Evolutionary conservation across 2,113 vertebrate genomes (phyloP).

Genomic region (Cichladusa arquata): DNA sequence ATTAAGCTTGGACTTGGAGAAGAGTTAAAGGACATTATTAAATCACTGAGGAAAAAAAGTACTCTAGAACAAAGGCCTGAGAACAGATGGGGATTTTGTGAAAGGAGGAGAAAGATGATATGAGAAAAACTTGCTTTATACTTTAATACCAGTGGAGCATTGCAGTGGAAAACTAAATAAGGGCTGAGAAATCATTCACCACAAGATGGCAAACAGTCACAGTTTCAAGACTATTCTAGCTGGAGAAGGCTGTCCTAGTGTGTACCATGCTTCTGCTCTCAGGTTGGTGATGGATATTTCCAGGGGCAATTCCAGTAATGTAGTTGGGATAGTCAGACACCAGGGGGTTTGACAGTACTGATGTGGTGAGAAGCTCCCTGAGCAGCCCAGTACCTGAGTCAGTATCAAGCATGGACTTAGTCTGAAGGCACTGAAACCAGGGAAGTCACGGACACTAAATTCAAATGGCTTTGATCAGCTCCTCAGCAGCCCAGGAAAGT

Average conservation of each 20-base stretch:
- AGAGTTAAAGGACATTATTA: neutral
- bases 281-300: neutral
- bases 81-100: neutral
- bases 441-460: accelerated
- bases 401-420: neutral
- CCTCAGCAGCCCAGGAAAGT: neutral
- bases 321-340: neutral
- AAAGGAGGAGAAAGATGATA: neutral
- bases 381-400: neutral
- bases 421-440: neutral
- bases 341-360: neutral
- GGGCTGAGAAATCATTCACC: neutral
- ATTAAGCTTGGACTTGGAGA: neutral
- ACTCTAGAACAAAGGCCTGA: neutral
- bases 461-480: accelerated
- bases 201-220: constrained; percentile 45
- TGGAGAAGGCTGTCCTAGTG: neutral
- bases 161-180: neutral
- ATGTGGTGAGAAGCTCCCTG: neutral
- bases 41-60: neutral
- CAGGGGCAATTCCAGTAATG: neutral
- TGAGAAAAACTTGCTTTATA: neutral
- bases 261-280: neutral
- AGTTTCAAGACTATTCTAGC: neutral
- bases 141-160: neutral